Evolutionary conservation across 2,888 invertebrate genomes (phyloP).

Genomic region (Phania funesta): DNA sequence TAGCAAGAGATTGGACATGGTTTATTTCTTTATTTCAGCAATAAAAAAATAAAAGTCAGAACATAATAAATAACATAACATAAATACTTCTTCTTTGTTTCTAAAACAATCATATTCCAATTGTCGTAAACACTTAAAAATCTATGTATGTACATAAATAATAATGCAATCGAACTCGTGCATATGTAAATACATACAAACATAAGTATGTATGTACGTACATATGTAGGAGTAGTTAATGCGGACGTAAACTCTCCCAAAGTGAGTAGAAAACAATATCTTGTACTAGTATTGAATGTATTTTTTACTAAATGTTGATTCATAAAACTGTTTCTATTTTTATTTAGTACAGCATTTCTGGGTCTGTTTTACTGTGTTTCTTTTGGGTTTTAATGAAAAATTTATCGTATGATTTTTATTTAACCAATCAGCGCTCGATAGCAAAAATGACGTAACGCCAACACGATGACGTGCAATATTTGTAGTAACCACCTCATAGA

Average conservation of each 20-base stretch:
- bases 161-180: too few relatives aligned
- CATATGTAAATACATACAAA: background rate
- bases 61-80: too few relatives aligned
- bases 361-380: conserved; percentile 43
- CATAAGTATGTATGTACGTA: background rate
- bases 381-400: conserved; percentile 71
- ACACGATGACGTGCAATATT: conserved; percentile 54
- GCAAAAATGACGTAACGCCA: conserved; percentile 76
- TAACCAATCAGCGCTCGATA: conserved; percentile 76
- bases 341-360: conserved; percentile 41
- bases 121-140: too few relatives aligned
- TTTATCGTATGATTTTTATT: conserved; percentile 80
- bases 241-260: too few relatives aligned
- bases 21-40: too few relatives aligned
- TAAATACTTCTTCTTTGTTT: too few relatives aligned
- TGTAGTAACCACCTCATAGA: conserved; percentile 1
- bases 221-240: too few relatives aligned
- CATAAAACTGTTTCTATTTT: conserved; percentile 39
- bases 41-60: too few relatives aligned
- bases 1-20: too few relatives aligned
- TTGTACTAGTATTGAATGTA: background rate
- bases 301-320: conserved; percentile 54
- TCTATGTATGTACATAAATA: too few relatives aligned
- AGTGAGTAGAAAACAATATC: too few relatives aligned
- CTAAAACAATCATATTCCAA: too few relatives aligned